Conservation (phyloP, 2,113 vertebrate genomes). For the Phalacrocorax brasilianus region DNA sequence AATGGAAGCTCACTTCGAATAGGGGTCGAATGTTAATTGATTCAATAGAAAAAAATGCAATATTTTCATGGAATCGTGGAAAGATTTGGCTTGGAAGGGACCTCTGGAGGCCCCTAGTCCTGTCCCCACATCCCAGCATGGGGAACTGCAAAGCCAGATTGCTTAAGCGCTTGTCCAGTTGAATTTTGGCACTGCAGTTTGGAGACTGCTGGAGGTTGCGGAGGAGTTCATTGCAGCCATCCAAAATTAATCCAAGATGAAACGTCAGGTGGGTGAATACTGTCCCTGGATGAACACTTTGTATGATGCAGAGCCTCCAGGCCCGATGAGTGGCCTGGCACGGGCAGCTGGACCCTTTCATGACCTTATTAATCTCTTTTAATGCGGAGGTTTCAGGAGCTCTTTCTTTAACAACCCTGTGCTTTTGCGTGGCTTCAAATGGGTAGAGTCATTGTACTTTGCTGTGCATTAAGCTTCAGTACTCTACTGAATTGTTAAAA, state of each 20-base stretch:
- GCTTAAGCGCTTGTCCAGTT: fast-evolving
- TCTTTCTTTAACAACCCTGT: fast-evolving
- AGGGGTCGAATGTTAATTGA: neutral
- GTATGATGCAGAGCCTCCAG: neutral
- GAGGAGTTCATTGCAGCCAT: neutral
- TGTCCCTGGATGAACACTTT: neutral
- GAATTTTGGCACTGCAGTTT: neutral
- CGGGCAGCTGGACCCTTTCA: neutral
- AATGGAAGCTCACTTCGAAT: neutral
- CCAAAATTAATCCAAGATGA: neutral
- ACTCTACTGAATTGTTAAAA: neutral
- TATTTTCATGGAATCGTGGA: neutral
- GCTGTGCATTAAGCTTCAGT: neutral
- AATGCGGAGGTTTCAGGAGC: neutral
- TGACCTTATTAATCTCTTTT: neutral
- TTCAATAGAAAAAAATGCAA: neutral
- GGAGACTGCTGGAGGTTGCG: neutral
- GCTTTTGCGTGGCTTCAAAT: fast-evolving
- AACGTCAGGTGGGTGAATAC: neutral
- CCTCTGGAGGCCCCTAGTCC: neutral
- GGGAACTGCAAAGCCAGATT: neutral
- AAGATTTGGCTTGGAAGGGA: neutral
- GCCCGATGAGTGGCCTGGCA: neutral
- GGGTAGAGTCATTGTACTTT: neutral
- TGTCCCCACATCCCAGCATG: neutral